phyloP scores from a whole-genome alignment of 2,888 invertebrate genomes.

The Mellilla xanthometata region DNA sequence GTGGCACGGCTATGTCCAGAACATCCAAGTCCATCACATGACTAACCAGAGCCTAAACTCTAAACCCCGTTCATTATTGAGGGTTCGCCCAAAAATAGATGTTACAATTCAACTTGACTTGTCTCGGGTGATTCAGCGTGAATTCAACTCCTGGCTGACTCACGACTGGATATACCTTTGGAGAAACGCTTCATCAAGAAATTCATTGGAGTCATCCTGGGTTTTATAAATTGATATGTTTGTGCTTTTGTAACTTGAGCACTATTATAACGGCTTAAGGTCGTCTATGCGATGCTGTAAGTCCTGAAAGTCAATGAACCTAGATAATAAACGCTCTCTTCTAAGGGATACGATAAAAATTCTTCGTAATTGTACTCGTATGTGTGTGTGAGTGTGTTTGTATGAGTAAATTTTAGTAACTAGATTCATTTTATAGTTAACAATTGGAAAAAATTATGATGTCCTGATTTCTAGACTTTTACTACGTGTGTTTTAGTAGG shows the following conservation, averaged over 20 bases:
- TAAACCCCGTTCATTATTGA: slow-evolving; percentile 4
- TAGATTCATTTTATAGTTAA: no score
- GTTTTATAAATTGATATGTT: neutral
- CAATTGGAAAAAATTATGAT: no score
- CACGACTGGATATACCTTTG: slow-evolving; percentile 3
- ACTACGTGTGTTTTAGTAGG: no score
- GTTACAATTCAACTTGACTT: slow-evolving; percentile 7
- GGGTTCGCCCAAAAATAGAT: slow-evolving; percentile 15
- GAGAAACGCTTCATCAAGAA: slow-evolving; percentile 14
- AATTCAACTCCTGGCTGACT: slow-evolving; percentile 10
- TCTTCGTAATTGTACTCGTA: no score
- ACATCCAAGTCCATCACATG: neutral
- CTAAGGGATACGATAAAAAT: no score
- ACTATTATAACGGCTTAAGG: neutral
- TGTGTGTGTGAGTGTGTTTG: no score
- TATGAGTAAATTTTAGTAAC: no score
- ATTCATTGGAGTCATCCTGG: slow-evolving; percentile 7
- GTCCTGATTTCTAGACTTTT: no score
- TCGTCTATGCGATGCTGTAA: neutral
- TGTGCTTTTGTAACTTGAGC: neutral
- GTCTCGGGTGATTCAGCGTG: slow-evolving; percentile 12
- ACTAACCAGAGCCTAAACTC: slow-evolving; percentile 9
- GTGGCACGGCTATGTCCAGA: neutral
- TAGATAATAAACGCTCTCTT: no score
- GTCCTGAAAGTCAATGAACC: no score